Base-by-base conservation (phyloP, 2,113 vertebrate species). In the Chaetodon trifascialis region DNA sequence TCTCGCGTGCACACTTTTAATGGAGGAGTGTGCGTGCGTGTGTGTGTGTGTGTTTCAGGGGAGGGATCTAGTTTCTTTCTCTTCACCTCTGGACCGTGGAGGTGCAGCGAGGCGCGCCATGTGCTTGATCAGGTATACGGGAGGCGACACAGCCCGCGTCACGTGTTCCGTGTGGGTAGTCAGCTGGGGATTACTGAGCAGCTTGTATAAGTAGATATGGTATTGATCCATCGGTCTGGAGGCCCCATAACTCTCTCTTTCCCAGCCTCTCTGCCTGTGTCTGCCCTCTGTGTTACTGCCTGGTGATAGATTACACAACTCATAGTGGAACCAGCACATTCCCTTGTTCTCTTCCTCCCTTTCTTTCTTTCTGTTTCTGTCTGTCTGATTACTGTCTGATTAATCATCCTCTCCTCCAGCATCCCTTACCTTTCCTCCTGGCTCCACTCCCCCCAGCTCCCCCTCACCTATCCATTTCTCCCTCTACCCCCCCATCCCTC, bases 141-240 rank as follows among this genome's bases (percentile, higher is more conserved):
- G 38, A 30, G 44, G 51, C 9, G 42, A 23, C 59, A 63, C 65
- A 16, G 30, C 46, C 51, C 59, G 46, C 46, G n/a, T 82, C 23
- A 30, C 38, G 55, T 76, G 58, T 78, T 76, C 65, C 49, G 82
- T 80, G 82, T 73, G 82, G 63, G 83, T 65, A 65, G 84, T 86
- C 82, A 86, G 76, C 65, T 70, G 78, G 65, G 75, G 75, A 25
- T 75, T 74, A 93, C 90, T 67, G 91, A 93, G 84, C 84, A 65
- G 85, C 86, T 89, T 86, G 88, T 89, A 85, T 74, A 86, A 88
- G 89, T 89, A 79, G 81, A 92, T 90, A 86, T 80, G 40, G 42
- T 82, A 93, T 93, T 40, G 92, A 94, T 90, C 81, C 74, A 91
- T 89, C 23, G 88, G 89, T 88, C 86, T 87, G 56, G 6, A 80